Conservation (phyloP, 2,888 invertebrate genomes). For the Spisula solida region DNA sequence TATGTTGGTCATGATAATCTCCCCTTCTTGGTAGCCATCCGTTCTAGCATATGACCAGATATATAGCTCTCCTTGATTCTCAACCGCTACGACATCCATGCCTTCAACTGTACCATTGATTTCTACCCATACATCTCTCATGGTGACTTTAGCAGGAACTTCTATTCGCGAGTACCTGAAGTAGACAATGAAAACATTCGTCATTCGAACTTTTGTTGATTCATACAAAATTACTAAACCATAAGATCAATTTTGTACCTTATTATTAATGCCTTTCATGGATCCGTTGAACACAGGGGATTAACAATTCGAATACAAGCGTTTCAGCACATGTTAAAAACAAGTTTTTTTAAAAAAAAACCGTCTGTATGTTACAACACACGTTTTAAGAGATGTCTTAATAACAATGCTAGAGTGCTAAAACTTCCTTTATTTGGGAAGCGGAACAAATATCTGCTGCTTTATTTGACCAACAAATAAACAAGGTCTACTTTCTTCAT, state of each 20-base stretch:
- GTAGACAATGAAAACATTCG: slow-evolving; percentile 16
- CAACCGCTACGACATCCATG: slow-evolving; percentile 75
- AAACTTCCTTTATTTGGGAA: too few relatives aligned
- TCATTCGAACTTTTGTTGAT: not conserved
- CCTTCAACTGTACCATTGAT: slow-evolving; percentile 78
- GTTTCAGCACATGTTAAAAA: too few relatives aligned
- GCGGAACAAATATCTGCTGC: too few relatives aligned
- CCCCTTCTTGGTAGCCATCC: slow-evolving; percentile 68
- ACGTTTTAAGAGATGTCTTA: too few relatives aligned
- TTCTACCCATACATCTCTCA: slow-evolving; percentile 81
- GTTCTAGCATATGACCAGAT: slow-evolving; percentile 80
- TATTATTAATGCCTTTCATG: not conserved
- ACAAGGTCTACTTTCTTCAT: too few relatives aligned
- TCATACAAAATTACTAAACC: not conserved
- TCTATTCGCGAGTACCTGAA: slow-evolving; percentile 72
- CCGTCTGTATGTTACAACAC: too few relatives aligned
- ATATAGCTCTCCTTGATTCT: slow-evolving; percentile 77
- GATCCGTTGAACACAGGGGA: too few relatives aligned
- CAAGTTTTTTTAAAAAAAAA: too few relatives aligned
- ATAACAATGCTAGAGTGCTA: too few relatives aligned
- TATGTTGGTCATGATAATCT: slow-evolving; percentile 73
- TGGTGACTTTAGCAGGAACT: slow-evolving; percentile 72
- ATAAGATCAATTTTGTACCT: not conserved
- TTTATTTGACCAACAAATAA: too few relatives aligned
- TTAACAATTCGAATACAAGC: too few relatives aligned